Percentiles rank a stretch among this genome's conserved stretches.
phyloP scores from a whole-genome alignment of 2,797 vertebrate species.

The Aphelocoma californica region DNA sequence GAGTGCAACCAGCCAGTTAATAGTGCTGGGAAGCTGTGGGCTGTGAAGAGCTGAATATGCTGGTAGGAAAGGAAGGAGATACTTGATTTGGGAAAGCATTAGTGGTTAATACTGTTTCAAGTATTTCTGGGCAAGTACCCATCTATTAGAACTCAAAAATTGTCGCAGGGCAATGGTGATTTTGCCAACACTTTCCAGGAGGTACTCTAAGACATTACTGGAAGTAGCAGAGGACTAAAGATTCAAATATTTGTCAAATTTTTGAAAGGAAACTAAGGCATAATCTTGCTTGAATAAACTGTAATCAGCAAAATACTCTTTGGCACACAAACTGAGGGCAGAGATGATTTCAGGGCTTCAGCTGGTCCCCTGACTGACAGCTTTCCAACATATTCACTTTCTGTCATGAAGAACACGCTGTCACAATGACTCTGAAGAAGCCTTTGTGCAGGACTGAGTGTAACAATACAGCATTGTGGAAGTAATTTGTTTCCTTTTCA shows the following conservation, averaged over 20 bases:
- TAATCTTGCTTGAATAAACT: neutral
- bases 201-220: neutral
- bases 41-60: neutral
- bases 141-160: neutral
- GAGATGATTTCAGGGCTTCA: neutral
- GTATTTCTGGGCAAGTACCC: neutral
- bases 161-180: neutral
- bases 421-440: neutral
- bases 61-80: neutral
- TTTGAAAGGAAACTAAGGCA: neutral
- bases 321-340: neutral
- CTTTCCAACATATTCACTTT: neutral
- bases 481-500: conserved; percentile 31
- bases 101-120: neutral
- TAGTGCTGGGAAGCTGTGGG: neutral
- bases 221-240: neutral
- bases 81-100: neutral
- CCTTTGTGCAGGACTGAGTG: neutral
- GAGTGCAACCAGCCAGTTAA: neutral
- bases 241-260: neutral
- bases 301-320: neutral
- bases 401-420: neutral
- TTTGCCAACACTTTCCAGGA: neutral
- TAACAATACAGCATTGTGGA: conserved; percentile 1
- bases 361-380: neutral